These are phyloP conservation scores for Ctenochaetus hawaiiensis DNA, from an alignment of 2,797 vertebrate genomes.

Conservation along the genomic window DNA sequence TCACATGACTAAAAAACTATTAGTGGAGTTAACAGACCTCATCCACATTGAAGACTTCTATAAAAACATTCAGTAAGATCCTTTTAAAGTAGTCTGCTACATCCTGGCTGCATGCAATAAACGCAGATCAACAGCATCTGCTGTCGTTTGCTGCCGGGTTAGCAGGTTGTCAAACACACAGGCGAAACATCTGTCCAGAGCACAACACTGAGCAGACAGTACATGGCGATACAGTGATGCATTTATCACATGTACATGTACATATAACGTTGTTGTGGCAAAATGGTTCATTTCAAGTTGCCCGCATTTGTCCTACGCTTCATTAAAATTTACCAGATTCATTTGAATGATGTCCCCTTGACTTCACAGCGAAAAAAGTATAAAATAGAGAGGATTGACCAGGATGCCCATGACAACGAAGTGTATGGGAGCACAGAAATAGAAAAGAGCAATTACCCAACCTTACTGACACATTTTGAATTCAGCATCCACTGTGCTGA, in stretches of 20 bases:
- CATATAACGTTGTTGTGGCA: neutral
- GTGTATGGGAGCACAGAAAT: conserved; percentile 45
- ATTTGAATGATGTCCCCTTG: conserved; percentile 3
- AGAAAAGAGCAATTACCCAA: conserved; percentile 61
- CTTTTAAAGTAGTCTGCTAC: conserved; percentile 30
- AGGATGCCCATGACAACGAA: conserved; percentile 20
- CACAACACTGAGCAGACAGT: conserved; percentile 17
- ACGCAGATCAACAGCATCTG: neutral
- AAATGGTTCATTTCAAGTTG: neutral
- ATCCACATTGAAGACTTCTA: conserved; percentile 19
- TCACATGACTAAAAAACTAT: conserved; percentile 55
- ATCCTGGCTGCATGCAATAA: conserved; percentile 11
- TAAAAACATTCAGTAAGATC: conserved; percentile 19
- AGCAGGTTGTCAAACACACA: conserved; percentile 25
- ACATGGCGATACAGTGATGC: neutral
- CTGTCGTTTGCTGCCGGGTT: conserved; percentile 8
- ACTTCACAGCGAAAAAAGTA: conserved; percentile 15
- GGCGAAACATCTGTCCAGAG: conserved; percentile 30
- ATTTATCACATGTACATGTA: neutral
- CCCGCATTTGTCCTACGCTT: conserved; percentile 6
- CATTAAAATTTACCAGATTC: neutral
- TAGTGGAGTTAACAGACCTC: conserved; percentile 25
- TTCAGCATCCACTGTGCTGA: conserved; percentile 39
- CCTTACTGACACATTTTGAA: conserved; percentile 39
- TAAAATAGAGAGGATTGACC: conserved; percentile 12